A percentile compares a stretch with the other conserved stretches of the same genome.
These are phyloP conservation scores for Pempheris klunzingeri DNA, from an alignment of 2,797 vertebrate species.

Conservation along the genomic window DNA sequence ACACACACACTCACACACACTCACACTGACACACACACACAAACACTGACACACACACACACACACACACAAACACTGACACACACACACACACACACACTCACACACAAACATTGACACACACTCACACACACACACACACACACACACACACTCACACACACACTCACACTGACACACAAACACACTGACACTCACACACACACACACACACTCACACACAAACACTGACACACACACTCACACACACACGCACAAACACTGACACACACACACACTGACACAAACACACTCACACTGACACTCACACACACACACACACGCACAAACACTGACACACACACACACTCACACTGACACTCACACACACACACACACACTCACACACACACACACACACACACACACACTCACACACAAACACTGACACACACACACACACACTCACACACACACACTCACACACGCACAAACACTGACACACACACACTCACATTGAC, in stretches of 20 bases:
- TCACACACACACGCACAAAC: not conserved
- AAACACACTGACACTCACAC: not conserved
- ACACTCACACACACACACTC: not conserved
- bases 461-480: not conserved
- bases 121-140: too few species aligned
- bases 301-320: not conserved
- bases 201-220: not conserved
- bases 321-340: not conserved
- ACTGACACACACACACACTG: not conserved
- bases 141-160: too few species aligned
- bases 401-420: too few species aligned
- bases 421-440: not conserved
- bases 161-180: too few species aligned
- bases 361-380: too few species aligned
- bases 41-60: not conserved
- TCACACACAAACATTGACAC: not conserved
- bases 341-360: not conserved
- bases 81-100: not conserved
- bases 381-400: not conserved
- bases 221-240: not conserved
- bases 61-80: not conserved
- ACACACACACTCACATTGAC: conserved; percentile 5
- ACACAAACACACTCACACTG: too few species aligned
- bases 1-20: not conserved
- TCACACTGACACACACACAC: not conserved